Base-by-base conservation (phyloP, 1,140 invertebrate species). In the Anagrus nilaparvatae region DNA sequence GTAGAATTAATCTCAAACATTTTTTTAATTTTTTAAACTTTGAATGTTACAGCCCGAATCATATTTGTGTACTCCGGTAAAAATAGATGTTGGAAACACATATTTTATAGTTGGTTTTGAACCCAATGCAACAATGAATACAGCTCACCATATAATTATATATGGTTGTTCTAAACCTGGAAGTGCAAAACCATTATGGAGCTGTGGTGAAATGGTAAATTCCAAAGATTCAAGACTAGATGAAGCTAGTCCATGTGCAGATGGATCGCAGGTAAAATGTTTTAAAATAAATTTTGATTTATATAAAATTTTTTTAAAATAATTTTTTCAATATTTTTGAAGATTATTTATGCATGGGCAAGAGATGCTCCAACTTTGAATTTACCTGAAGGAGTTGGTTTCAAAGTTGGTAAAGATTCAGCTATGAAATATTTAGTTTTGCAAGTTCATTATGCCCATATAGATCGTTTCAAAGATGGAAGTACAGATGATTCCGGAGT, bases 301-400 rank as follows among this genome's bases (percentile, higher is more conserved):
- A 16, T 27, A 27, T 14, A 12, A 30, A 21, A n/a, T 30, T 2
- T 12, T 16, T 38, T 43, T 20, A 19, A 7, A 25, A 25, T 25
- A 5, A 25, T 12, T 7, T 25, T 25, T 7, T 25, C 12, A 25
- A 25, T 25, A 25, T 25, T 25, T 7, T 25, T 25, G 31, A 51
- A 92, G 78, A 87, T 97, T 46, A 73, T 98, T 14, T 99, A 97
- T 68, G 94, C 94, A 0, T 99, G 95, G 95, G 95, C 93, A 3
- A 75, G 87, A 57, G 89, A 97, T 67, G 95, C 96, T 1, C 90
- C 92, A 4, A 74, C 74, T 23, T 69, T 97, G 5, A 63, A 79
- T 29, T 61, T 99, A 34, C 96, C 96, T 1, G 64, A 85, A 42
- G 87, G 82, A 54, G 87, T 91, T 12, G 78, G 76, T 25, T 91